Percentiles rank a stretch among this genome's conserved stretches.
These are phyloP conservation scores for Pygmarrhopalites habei DNA, from an alignment of 1,140 invertebrate genomes.

Conservation along the genomic window DNA sequence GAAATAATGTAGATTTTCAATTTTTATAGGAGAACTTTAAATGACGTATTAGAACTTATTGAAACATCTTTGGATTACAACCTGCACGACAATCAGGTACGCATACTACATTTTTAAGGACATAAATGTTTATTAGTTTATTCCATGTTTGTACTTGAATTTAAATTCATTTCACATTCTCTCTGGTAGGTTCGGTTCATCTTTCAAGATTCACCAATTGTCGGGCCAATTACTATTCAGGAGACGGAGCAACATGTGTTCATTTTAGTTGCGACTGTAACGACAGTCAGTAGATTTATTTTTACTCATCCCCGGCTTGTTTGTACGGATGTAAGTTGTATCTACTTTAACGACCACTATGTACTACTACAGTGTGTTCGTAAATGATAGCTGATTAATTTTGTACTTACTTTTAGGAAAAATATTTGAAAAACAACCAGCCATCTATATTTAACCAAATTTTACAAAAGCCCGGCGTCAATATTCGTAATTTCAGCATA, in stretches of 20 bases:
- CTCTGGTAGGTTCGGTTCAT: conserved; percentile 26
- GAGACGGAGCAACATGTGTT: conserved; percentile 29
- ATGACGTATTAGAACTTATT: conserved; percentile 33
- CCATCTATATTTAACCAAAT: conserved; percentile 37
- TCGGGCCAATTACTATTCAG: conserved; percentile 36
- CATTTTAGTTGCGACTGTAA: conserved; percentile 35
- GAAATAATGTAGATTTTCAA: too few species aligned
- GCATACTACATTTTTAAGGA: conserved; percentile 3
- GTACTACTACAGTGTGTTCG: too few species aligned
- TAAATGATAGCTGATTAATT: conserved; percentile 3
- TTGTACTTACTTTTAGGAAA: conserved; percentile 27
- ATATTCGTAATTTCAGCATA: conserved; percentile 28
- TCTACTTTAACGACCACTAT: not conserved
- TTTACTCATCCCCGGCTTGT: conserved; percentile 34
- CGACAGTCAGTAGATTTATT: conserved; percentile 31
- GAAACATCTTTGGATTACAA: conserved; percentile 37
- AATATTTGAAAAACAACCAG: conserved; percentile 23
- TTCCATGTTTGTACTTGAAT: not conserved
- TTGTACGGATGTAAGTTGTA: conserved; percentile 12
- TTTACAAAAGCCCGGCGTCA: conserved; percentile 22
- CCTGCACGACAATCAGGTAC: conserved; percentile 34
- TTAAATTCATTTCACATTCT: not conserved
- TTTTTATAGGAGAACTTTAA: conserved; percentile 31
- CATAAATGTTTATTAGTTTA: too few species aligned
- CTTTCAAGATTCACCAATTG: conserved; percentile 37